phyloP scores from a whole-genome alignment of 2,797 vertebrate genomes.

The Setipinna tenuifilis region DNA sequence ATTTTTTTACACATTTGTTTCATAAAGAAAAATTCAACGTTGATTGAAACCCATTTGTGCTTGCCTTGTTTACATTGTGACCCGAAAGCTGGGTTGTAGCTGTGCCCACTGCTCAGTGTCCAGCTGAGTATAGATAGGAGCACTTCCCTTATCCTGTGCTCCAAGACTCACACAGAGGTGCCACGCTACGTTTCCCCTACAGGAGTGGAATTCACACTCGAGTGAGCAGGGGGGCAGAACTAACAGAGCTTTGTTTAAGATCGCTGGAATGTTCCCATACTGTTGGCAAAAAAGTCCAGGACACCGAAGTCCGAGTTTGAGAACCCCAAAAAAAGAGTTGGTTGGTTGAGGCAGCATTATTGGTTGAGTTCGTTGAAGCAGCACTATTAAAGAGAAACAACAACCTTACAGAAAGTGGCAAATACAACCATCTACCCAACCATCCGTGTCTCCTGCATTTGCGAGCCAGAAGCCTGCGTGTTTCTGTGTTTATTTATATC shows the following conservation, averaged over 20 bases:
- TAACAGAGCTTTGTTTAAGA: background rate
- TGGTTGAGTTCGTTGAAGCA: too few relatives aligned
- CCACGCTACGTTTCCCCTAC: background rate
- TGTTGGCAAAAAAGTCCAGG: background rate
- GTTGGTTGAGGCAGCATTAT: background rate
- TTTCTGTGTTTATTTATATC: conserved; percentile 16
- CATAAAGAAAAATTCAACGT: too few relatives aligned
- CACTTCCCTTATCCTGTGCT: background rate
- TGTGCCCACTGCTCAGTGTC: background rate
- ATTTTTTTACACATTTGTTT: too few relatives aligned
- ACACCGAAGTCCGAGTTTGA: background rate
- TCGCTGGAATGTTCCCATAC: background rate
- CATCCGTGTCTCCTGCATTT: background rate
- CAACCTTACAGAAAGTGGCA: background rate
- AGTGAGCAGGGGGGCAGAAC: conserved; percentile 1
- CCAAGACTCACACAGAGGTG: background rate
- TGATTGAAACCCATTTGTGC: too few relatives aligned
- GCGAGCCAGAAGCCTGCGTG: background rate
- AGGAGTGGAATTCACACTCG: background rate
- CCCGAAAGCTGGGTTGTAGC: too few relatives aligned
- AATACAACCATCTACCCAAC: background rate
- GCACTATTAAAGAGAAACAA: background rate
- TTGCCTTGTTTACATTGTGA: too few relatives aligned
- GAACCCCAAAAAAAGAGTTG: background rate
- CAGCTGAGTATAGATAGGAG: background rate